Conservation (phyloP, 2,888 invertebrate genomes). For the Lottia gigantea region DNA sequence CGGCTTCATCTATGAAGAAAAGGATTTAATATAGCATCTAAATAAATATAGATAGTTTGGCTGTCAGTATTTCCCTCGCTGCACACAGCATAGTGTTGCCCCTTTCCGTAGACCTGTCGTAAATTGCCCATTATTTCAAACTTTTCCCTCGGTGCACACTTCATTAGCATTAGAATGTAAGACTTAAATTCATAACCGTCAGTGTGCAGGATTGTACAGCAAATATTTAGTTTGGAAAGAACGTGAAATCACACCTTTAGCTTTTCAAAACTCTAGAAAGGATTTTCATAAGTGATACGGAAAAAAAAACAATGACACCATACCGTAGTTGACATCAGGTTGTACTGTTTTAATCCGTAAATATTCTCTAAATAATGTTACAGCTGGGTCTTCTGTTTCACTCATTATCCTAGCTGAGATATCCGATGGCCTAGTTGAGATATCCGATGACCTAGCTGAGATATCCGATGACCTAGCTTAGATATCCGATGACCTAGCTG, state of each 20-base stretch:
- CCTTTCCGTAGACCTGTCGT: not conserved
- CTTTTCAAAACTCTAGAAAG: not conserved
- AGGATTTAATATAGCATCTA: not conserved
- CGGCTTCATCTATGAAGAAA: conserved; percentile 22
- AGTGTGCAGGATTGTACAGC: not conserved
- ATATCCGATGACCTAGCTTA: no score
- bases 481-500: no score
- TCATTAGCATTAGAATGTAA: no score
- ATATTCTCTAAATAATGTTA: conserved; percentile 86
- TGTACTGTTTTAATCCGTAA: conserved; percentile 88
- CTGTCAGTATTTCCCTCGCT: not conserved
- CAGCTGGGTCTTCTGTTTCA: conserved; percentile 65
- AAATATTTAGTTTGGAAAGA: not conserved
- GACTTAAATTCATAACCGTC: no score
- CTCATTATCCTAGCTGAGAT: no score
- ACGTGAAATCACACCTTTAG: no score
- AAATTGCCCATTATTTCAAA: not conserved
- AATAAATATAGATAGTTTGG: no score
- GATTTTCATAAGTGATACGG: no score
- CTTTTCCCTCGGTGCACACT: not conserved
- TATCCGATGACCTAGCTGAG: no score
- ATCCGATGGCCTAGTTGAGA: no score
- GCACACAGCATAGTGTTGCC: not conserved
- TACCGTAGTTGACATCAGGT: conserved; percentile 87
- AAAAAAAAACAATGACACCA: conserved; percentile 16